Evolutionary conservation across 92 coral and sea anemone species (phyloP).

Genomic region (Micromussa lordhowensis): DNA sequence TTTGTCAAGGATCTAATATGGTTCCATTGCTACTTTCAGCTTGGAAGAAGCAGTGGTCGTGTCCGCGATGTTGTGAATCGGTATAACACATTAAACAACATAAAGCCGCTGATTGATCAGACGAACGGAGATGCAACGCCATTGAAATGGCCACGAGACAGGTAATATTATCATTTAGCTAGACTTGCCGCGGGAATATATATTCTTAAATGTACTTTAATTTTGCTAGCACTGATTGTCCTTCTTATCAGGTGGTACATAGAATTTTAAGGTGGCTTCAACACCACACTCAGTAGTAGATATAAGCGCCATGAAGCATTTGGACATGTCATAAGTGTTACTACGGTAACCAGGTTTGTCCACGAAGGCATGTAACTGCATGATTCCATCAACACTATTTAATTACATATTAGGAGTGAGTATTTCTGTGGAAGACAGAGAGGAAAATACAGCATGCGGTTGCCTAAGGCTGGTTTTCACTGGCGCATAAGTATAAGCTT

Average conservation of each 20-base stretch:
- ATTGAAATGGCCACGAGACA: slow-evolving; percentile 45
- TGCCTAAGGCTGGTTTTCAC: no score
- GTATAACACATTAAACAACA: slow-evolving; percentile 62
- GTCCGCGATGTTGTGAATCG: slow-evolving; percentile 67
- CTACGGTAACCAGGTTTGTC: neutral
- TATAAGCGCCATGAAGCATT: no score
- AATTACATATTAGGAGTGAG: no score
- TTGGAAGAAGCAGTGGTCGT: slow-evolving; percentile 54
- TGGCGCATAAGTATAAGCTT: no score
- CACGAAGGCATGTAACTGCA: neutral
- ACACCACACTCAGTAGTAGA: no score
- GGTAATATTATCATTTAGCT: slow-evolving; percentile 9
- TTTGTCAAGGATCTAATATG: neutral
- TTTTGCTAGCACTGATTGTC: neutral
- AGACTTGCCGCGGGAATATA: neutral
- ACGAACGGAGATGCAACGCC: slow-evolving; percentile 53
- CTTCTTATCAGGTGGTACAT: no score
- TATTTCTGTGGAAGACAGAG: no score
- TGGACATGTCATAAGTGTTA: no score
- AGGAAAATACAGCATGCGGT: no score
- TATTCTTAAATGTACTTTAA: neutral
- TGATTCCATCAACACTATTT: no score
- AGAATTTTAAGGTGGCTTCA: no score
- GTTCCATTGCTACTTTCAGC: neutral
- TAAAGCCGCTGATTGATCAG: slow-evolving; percentile 25